Evolutionary conservation across 1,140 invertebrate genomes (phyloP), one percentile per base, ranked within the genome.

Genomic region (Philopotamus ludificatus): DNA sequence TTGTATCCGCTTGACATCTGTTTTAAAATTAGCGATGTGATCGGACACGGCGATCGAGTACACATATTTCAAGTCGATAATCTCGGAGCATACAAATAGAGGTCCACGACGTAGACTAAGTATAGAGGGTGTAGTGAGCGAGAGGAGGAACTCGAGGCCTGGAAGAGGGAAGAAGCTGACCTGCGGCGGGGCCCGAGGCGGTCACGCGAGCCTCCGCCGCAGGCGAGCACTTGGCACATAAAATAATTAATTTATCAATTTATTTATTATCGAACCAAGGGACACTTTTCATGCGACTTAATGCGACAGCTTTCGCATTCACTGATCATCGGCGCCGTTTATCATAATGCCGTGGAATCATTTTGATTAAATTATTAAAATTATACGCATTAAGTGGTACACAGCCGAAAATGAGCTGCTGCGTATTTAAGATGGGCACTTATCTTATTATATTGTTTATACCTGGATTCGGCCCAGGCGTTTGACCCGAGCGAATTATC

Each of bases 131-230:
- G 3, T 22, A 15, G 26, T 25, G 16, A 15, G 53, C 23, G 25
- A 57, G 53, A 25, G 23, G 22, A 28, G 20, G 34, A 39, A 39
- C 53, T 12, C 10, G 53, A 15, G 26, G 20, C 15, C 2, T 57
- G 18, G 42, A 18, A 20, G 4, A 41, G 49, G 41, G 61, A 63
- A 51, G 50, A 53, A 63, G 61, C 50, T 63, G 61, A 54, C 50
- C 50, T 34, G 39, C 1, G 45, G 61, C 50, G 34, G 12, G 26
- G 34, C 61, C 34, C 26, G 61, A 53, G 61, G 61, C 61, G 50
- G 42, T 63, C 61, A 63, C 61, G 61, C 61, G 50, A 63, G 61
- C 61, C 61, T 55, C 16, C n/a, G 45, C 49, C 34, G 39, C 57
- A 60, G 57, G 57, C 44, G 12, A 47, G 57, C n/a, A 60, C 44